Evolutionary conservation across 1,140 invertebrate species (phyloP).

Genomic region (Gerris buenoi): DNA sequence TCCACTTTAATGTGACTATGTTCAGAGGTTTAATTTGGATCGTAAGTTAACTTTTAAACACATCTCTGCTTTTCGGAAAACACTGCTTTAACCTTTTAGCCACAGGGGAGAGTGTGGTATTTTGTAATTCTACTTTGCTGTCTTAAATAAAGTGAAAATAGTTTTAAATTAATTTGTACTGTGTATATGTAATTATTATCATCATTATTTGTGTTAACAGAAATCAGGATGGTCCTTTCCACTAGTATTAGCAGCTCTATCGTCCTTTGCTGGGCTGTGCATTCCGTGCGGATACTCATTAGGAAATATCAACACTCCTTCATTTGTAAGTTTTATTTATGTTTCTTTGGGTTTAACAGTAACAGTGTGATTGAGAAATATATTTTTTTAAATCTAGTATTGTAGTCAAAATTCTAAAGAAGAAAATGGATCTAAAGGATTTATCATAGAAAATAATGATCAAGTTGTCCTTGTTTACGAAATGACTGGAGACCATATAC

Average conservation of each 20-base stretch:
- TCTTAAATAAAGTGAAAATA: too few species aligned
- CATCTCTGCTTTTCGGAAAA: too few species aligned
- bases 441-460: not conserved
- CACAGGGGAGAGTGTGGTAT: too few species aligned
- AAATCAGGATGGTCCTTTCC: conserved; percentile 17
- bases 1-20: too few species aligned
- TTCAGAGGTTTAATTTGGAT: too few species aligned
- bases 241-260: conserved; percentile 13
- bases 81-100: too few species aligned
- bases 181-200: too few species aligned
- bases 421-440: not conserved
- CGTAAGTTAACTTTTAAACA: too few species aligned
- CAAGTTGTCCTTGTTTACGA: not conserved
- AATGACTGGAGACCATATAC: too few species aligned
- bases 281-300: conserved; percentile 78
- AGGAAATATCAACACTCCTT: conserved; percentile 74
- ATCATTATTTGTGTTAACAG: too few species aligned
- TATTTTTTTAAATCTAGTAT: not conserved
- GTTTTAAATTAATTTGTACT: too few species aligned
- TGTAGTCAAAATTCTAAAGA: conserved; percentile 6
- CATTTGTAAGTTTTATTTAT: conserved; percentile 39
- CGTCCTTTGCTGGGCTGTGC: conserved; percentile 59
- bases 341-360: not conserved
- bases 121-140: too few species aligned
- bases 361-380: not conserved